Evolutionary conservation across 2,888 invertebrate species (phyloP), one percentile per base, ranked within the genome.

Genomic region (Cactoblastis cactorum): DNA sequence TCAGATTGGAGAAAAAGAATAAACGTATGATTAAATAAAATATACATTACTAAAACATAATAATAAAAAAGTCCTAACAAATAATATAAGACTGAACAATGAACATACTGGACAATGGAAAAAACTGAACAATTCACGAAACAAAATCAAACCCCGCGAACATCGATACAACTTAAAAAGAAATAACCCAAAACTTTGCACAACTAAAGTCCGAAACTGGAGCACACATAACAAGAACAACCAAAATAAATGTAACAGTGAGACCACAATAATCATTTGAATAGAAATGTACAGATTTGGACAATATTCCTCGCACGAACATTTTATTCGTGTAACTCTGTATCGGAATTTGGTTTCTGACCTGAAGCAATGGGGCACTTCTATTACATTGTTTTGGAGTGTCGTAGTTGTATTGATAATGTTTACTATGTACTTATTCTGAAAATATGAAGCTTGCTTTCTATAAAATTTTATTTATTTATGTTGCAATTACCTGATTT

Each of bases 251-350:
- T 80, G 83, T 81, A 81, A 85, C 83, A 72, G 78, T 68, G 74
- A 69, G 73, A 71, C 74, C 77, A 84, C 83, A 85, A 86, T 86
- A 86, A 86, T 83, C 84, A 83, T 87, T 87, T 87, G 86, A 86
- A 86, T 87, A 83, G 74, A 77, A 87, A 87, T 85, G 79, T 81
- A 78, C 83, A 77, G 84, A 86, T 86, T 86, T 83, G 61, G 66
- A 66, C 58, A 57, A 57, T 61, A 57, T 53, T 35, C 59, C 62
- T 63, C 58, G 57, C 53, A 63, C 61, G 65, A 69, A 71, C 68
- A 65, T 69, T 67, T 62, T 57, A 52, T 53, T 55, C 57, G 55
- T 56, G 52, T 63, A 64, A 59, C 62, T 58, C 22, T 58, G 63
- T 65, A 63, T 61, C 57, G 38, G 41, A 15, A 37, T 53, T 43